Evolutionary conservation across 2,113 vertebrate species (phyloP).

Genomic region (Lipotes vexillifer): DNA sequence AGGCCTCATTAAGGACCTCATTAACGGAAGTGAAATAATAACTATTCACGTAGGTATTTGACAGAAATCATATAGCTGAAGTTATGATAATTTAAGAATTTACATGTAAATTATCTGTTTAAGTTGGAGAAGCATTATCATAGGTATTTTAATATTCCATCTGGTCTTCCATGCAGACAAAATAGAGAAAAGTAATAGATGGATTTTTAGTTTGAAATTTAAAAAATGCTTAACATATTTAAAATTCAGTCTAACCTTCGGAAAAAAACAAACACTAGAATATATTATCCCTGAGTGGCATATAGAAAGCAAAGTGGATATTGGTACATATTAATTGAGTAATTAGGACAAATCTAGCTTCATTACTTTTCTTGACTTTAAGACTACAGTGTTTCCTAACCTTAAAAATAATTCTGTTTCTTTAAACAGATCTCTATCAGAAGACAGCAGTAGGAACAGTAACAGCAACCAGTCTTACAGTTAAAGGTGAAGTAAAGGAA

Average conservation of each 20-base stretch:
- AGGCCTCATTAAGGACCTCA: neutral
- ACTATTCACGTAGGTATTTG: neutral
- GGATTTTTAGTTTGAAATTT: neutral
- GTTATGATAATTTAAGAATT: neutral
- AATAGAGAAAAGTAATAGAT: neutral
- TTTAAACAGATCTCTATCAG: conserved; percentile 1
- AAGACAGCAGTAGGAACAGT: neutral
- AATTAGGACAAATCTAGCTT: neutral
- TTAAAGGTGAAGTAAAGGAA: conserved; percentile 2
- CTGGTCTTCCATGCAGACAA: neutral
- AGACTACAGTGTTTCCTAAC: neutral
- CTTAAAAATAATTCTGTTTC: neutral
- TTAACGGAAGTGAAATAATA: neutral
- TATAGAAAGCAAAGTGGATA: neutral
- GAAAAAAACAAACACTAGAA: neutral
- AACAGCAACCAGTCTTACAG: neutral
- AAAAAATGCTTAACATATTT: neutral
- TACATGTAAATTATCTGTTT: neutral
- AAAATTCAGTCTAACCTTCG: neutral
- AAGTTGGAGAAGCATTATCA: neutral
- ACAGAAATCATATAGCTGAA: neutral
- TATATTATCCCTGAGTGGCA: neutral
- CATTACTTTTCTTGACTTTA: neutral
- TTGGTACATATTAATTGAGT: neutral
- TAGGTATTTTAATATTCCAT: neutral